phyloP scores from a whole-genome alignment of 2,888 invertebrate species.

The Polydrusus pterygomalis region DNA sequence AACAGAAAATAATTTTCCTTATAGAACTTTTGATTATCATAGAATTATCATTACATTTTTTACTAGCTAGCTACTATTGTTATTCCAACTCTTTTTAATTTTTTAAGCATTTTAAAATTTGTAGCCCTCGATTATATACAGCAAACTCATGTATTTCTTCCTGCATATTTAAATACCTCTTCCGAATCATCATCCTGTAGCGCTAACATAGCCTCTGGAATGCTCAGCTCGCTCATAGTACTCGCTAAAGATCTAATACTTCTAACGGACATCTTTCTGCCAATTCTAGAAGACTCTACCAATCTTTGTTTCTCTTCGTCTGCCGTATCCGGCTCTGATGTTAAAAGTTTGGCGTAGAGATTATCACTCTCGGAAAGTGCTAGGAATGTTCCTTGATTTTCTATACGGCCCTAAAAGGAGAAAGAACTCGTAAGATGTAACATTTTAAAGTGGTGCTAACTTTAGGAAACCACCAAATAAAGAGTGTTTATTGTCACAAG shows the following conservation, averaged over 20 bases:
- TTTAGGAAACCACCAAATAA: no score
- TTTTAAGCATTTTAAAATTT: no score
- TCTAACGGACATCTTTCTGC: constrained; percentile 65
- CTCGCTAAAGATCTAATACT: constrained; percentile 67
- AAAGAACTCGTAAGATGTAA: background rate
- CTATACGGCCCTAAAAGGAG: constrained; percentile 70
- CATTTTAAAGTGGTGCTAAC: no score
- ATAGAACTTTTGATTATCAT: background rate
- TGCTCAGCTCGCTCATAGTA: constrained; percentile 69
- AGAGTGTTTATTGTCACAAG: no score
- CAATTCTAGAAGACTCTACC: constrained; percentile 60
- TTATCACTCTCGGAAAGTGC: constrained; percentile 72
- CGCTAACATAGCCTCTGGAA: constrained; percentile 67
- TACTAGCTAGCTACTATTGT: background rate
- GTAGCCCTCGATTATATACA: no score
- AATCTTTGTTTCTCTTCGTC: constrained; percentile 65
- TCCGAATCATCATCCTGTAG: constrained; percentile 67
- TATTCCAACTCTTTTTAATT: no score
- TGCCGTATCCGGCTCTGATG: constrained; percentile 68
- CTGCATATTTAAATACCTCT: constrained; percentile 35
- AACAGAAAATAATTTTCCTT: background rate
- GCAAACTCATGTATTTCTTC: no score
- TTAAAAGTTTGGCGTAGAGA: constrained; percentile 74
- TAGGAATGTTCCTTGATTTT: constrained; percentile 72
- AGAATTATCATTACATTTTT: background rate